phyloP scores from a whole-genome alignment of 2,113 vertebrate species.

The Datnioides undecimradiatus region DNA sequence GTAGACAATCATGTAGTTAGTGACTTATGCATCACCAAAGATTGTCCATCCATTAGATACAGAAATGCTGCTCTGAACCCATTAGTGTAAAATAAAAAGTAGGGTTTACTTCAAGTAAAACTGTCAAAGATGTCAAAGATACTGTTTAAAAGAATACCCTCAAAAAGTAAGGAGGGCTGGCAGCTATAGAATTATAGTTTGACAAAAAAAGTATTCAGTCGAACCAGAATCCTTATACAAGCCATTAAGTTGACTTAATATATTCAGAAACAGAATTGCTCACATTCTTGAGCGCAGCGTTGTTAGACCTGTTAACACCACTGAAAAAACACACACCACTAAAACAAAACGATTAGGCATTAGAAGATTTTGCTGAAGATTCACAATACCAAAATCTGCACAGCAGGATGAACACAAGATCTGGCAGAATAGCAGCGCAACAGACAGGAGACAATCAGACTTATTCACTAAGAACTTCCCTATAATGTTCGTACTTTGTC shows the following conservation, averaged over 20 bases:
- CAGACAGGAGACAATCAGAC: not conserved
- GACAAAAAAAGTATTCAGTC: not conserved
- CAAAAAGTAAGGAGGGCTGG: not conserved
- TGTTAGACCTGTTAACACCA: not conserved
- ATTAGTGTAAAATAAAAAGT: not conserved
- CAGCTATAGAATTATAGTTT: not conserved
- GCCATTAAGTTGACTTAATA: not conserved
- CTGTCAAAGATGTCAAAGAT: not conserved
- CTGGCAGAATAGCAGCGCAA: not conserved
- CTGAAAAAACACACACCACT: not conserved
- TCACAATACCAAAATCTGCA: not conserved
- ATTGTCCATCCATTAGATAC: not conserved
- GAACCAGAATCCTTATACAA: not conserved
- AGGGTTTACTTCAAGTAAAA: too few relatives aligned
- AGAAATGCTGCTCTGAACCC: not conserved
- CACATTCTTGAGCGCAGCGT: not conserved
- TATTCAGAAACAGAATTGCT: not conserved
- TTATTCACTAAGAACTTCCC: not conserved
- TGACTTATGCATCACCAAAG: not conserved
- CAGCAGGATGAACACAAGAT: not conserved
- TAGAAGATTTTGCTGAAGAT: not conserved
- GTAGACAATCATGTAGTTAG: not conserved
- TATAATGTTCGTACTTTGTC: not conserved
- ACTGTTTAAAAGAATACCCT: not conserved
- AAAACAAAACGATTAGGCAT: not conserved